Evolutionary conservation across 2,888 invertebrate genomes (phyloP).

Genomic region (Spilarctia lutea): DNA sequence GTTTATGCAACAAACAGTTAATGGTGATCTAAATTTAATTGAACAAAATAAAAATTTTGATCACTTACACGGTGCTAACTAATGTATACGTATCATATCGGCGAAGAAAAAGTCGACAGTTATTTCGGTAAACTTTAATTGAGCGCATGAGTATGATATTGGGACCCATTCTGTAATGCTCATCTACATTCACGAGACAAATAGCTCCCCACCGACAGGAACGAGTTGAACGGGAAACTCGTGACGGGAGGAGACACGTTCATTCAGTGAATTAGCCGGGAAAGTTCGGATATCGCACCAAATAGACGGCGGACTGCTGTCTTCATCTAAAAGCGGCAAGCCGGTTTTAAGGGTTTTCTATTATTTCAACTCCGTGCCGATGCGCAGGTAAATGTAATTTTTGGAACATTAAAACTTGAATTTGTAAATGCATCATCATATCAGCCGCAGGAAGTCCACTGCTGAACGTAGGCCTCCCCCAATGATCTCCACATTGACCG

Average conservation of each 20-base stretch:
- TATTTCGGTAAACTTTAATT: neutral
- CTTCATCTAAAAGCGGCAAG: neutral
- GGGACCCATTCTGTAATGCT: neutral
- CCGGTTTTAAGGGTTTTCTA: neutral
- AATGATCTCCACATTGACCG: no score
- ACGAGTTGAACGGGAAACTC: neutral
- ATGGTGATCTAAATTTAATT: no score
- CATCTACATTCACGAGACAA: neutral
- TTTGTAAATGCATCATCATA: no score
- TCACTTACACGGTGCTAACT: neutral
- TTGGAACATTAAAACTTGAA: no score
- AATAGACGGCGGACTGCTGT: neutral
- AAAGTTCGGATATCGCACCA: neutral
- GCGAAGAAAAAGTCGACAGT: neutral
- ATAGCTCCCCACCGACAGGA: neutral
- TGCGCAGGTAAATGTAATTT: no score
- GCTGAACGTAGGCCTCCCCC: no score
- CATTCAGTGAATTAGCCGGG: neutral
- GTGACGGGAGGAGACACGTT: neutral
- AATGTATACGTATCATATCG: neutral
- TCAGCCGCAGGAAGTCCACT: no score
- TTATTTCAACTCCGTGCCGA: no score
- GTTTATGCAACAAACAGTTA: no score
- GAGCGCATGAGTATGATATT: neutral
- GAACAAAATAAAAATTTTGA: neutral